phyloP scores from a whole-genome alignment of 1,140 invertebrate species.

The Sminthurides bifidus region DNA sequence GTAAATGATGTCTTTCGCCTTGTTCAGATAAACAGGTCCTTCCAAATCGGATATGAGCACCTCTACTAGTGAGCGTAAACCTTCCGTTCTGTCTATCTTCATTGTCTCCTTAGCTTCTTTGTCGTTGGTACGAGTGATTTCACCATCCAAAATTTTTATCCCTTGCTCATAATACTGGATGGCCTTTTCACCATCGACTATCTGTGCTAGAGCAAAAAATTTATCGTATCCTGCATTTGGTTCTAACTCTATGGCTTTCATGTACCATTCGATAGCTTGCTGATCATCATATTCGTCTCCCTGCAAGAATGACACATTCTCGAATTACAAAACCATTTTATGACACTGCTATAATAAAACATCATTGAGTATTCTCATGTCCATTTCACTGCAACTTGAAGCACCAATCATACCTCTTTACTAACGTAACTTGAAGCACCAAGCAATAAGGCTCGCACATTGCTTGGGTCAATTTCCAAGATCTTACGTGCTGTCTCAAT shows the following conservation, averaged over 20 bases:
- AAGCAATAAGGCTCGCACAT: not conserved
- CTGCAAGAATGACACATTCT: too few relatives aligned
- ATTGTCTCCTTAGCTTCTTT: not conserved
- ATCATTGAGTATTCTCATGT: too few relatives aligned
- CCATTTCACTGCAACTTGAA: not conserved
- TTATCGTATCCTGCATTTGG: not conserved
- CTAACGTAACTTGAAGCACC: not conserved
- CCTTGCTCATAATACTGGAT: not conserved
- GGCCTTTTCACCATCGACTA: not conserved
- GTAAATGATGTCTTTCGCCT: not conserved
- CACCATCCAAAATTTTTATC: not conserved
- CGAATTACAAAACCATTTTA: too few relatives aligned
- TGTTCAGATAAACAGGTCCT: not conserved
- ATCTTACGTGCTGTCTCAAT: not conserved
- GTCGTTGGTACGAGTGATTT: not conserved
- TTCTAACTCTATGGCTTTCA: conserved; percentile 3
- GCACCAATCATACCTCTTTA: not conserved
- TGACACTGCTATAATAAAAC: too few relatives aligned
- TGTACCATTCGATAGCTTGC: not conserved
- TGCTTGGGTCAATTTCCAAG: not conserved
- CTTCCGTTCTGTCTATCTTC: not conserved
- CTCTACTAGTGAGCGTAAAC: not conserved
- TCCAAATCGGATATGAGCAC: not conserved
- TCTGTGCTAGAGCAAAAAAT: not conserved
- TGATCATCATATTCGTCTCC: not conserved